Conservation (phyloP, 2,113 vertebrate genomes). For the Shinisaurus crocodilurus region DNA sequence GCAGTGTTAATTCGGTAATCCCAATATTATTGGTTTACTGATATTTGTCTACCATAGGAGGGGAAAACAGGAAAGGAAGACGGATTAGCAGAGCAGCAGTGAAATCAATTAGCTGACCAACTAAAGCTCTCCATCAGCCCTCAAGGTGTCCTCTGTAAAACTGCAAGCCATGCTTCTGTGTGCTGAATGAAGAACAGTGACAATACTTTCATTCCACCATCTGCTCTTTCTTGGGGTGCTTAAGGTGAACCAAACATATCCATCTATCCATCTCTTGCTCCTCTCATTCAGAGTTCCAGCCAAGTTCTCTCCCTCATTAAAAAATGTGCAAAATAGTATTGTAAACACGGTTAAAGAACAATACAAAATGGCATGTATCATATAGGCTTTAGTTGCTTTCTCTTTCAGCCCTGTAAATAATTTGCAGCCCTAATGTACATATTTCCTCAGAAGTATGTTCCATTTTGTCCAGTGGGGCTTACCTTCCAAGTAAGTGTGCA, state of each 20-base stretch:
- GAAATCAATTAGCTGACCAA: slow-evolving; percentile 11
- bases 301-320: neutral
- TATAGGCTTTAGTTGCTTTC: neutral
- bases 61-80: neutral
- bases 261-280: neutral
- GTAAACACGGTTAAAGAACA: slow-evolving; percentile 9
- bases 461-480: neutral
- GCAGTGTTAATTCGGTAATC: neutral
- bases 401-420: neutral
- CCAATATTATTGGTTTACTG: neutral
- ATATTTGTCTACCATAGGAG: neutral
- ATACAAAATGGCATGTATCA: neutral
- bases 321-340: neutral
- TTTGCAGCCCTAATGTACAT: neutral
- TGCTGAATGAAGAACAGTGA: slow-evolving; percentile 23
- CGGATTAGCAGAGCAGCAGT: neutral
- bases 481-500: neutral
- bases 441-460: neutral
- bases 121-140: neutral
- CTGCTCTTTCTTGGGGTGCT: slow-evolving; percentile 21
- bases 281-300: neutral
- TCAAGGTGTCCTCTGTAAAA: neutral
- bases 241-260: neutral
- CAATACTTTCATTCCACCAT: slow-evolving; percentile 12
- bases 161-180: neutral